Conservation (phyloP, 2,113 vertebrate species). For the Gambusia holbrooki region DNA sequence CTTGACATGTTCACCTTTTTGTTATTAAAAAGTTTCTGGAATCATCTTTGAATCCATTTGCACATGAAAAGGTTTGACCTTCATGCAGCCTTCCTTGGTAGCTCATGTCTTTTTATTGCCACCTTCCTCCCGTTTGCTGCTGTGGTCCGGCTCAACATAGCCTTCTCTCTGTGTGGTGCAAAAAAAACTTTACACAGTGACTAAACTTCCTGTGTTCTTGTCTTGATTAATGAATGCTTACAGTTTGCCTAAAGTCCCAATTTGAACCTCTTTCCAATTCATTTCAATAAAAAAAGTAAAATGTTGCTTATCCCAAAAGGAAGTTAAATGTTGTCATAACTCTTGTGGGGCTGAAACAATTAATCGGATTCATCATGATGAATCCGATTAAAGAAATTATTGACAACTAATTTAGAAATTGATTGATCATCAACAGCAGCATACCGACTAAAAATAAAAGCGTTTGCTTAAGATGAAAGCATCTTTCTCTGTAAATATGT, state of each 20-base stretch:
- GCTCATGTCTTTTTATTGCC: not conserved
- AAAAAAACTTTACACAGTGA: constrained; percentile 5
- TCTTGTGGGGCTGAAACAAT: too few species aligned
- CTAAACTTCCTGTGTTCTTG: not conserved
- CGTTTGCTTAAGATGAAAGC: too few species aligned
- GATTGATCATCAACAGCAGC: too few species aligned
- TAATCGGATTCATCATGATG: too few species aligned
- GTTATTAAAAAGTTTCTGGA: not conserved
- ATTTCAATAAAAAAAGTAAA: too few species aligned
- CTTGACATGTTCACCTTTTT: too few species aligned
- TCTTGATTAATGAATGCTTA: not conserved
- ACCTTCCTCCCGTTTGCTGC: not conserved
- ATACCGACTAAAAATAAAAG: too few species aligned
- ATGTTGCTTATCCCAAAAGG: too few species aligned
- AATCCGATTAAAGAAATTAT: too few species aligned
- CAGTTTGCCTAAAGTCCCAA: constrained; percentile 33
- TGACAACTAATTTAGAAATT: too few species aligned
- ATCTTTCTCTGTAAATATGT: too few species aligned
- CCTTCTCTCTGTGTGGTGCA: not conserved
- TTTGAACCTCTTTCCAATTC: not conserved
- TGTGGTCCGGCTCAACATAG: not conserved
- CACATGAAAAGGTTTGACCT: not conserved
- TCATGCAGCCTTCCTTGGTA: not conserved
- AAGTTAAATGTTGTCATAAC: too few species aligned
- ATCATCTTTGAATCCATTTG: not conserved